Base-by-base conservation (phyloP, 1,140 invertebrate species). In the Drosophila hydei region DNA sequence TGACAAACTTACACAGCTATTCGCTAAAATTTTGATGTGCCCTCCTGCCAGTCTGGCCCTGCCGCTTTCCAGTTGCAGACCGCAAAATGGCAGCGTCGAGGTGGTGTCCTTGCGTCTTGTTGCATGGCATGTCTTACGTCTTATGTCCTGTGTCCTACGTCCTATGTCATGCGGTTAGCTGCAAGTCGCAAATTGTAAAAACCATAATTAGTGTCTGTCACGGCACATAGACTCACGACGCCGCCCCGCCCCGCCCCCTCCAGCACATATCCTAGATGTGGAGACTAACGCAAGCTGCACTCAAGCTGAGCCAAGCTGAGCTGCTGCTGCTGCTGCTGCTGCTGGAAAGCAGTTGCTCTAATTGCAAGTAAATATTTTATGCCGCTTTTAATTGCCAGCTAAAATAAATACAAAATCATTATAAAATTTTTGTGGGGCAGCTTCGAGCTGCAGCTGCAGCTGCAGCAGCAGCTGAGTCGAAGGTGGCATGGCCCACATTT, bases 321-420 rank as follows among this genome's bases (percentile, higher is more conserved):
- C 21, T 21, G 38, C 36, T 38, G 60, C 33, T 40, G 43, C 33
- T 38, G 30, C 27, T 30, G 27, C 27, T 30, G 58, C 30, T 38
- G 42, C 27, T 38, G 30, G 43, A 25, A 68, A 61, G 75, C 64
- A 70, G 77, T 65, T 74, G 69, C 79, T 84, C 81, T 87, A 87
- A 87, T 87, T 87, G 81, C 83, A 88, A 87, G 81, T 87, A 87
- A 87, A 87, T 87, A 87, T 81, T 87, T 88, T 75, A 87, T 87
- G 75, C 72, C 75, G 43, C 62, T 87, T 87, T 87, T 87, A 87
- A 87, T 87, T 87, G 81, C 81, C 77, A 87, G 67, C 81, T 78
- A 51, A 85, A 87, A 87, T 87, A 87, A 88, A 87, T 87, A 88
- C 65, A 76, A 73, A 85, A 85, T 85, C 81, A 87, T 85, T 87